phyloP scores from a whole-genome alignment of 2,888 invertebrate genomes.

The Drosophila mercatorum region DNA sequence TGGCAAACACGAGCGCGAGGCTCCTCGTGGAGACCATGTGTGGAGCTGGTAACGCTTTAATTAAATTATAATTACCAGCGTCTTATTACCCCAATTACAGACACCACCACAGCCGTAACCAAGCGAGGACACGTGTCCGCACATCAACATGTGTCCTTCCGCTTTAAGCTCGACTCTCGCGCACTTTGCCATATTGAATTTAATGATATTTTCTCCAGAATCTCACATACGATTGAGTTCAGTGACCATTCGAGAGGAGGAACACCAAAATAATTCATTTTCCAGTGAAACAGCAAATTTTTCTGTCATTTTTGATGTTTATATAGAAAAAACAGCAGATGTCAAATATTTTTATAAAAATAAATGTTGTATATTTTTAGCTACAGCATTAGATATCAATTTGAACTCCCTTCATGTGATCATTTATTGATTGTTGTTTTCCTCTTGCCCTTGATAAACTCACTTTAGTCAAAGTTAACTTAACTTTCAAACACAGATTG shows the following conservation, averaged over 20 bases:
- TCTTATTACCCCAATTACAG: constrained; percentile 74
- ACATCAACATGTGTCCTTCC: constrained; percentile 9
- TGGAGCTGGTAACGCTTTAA: constrained; percentile 54
- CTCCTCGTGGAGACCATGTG: constrained; percentile 7
- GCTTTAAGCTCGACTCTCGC: constrained; percentile 8
- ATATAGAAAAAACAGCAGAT: neutral
- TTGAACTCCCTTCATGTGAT: too few relatives aligned
- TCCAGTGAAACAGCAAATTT: neutral
- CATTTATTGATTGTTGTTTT: too few relatives aligned
- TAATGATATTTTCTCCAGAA: constrained; percentile 1
- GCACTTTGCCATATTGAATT: constrained; percentile 18
- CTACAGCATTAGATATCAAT: too few relatives aligned
- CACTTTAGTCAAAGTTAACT: too few relatives aligned
- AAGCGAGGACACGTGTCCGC: constrained; percentile 36
- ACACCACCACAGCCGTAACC: constrained; percentile 44
- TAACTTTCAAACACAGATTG: too few relatives aligned
- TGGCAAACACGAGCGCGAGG: constrained; percentile 58
- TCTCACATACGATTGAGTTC: neutral
- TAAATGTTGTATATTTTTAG: too few relatives aligned
- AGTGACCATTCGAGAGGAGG: neutral
- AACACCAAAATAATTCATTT: neutral
- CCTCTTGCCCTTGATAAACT: too few relatives aligned
- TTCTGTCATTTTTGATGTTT: too few relatives aligned
- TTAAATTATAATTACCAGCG: constrained; percentile 77
- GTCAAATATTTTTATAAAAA: neutral